Evolutionary conservation across 2,797 vertebrate genomes (phyloP).

Genomic region (Acestrorhynchus altus): DNA sequence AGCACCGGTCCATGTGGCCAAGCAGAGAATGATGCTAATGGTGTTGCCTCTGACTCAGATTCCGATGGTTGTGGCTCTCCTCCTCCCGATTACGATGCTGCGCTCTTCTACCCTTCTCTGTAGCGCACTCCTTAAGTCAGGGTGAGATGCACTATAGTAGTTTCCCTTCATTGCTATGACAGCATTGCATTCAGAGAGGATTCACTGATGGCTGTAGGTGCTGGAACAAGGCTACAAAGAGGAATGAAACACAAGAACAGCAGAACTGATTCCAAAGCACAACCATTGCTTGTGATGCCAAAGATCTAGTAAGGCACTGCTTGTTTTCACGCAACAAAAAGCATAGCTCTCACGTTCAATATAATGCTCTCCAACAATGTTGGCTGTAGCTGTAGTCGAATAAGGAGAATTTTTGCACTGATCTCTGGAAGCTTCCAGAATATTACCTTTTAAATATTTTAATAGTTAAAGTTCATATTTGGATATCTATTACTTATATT

Average conservation of each 20-base stretch:
- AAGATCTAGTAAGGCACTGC: background rate
- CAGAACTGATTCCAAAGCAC: background rate
- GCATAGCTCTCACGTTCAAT: background rate
- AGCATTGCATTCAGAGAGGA: background rate
- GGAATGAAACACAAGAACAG: background rate
- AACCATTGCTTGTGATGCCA: background rate
- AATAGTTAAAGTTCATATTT: background rate
- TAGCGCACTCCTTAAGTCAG: slow-evolving; percentile 56
- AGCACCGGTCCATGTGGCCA: slow-evolving; percentile 72
- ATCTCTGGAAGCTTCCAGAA: background rate
- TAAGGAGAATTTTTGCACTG: background rate
- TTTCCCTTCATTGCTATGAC: background rate
- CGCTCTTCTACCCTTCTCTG: slow-evolving; percentile 76
- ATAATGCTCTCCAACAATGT: background rate
- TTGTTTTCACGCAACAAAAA: background rate
- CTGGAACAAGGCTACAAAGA: background rate
- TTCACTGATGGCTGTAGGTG: background rate
- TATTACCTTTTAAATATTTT: background rate
- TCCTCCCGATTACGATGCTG: slow-evolving; percentile 83
- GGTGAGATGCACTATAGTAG: background rate
- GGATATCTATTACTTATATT: background rate
- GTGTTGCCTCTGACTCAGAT: slow-evolving; percentile 61
- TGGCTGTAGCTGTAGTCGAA: background rate
- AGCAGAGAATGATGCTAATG: slow-evolving; percentile 58
- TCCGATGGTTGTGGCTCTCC: slow-evolving; percentile 73